Conservation (phyloP, 2,888 invertebrate genomes). For the Drosophila hamatofila region DNA sequence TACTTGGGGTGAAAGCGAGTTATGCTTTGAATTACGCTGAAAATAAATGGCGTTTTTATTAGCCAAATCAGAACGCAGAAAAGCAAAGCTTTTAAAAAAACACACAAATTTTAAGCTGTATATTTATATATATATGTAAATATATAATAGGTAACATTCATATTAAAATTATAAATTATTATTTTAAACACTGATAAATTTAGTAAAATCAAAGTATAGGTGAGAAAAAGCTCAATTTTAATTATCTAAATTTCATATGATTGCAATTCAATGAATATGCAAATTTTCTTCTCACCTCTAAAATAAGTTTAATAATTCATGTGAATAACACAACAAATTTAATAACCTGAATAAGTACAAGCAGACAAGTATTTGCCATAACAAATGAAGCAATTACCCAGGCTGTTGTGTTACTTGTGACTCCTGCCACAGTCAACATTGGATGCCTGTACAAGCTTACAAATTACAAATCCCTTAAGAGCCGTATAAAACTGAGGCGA, state of each 20-base stretch:
- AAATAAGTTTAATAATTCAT: constrained; percentile 4
- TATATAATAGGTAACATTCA: too few relatives aligned
- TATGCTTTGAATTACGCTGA: constrained; percentile 40
- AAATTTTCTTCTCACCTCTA: not conserved
- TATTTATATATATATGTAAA: not conserved
- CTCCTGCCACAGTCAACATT: not conserved
- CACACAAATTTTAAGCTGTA: not conserved
- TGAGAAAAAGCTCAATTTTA: not conserved
- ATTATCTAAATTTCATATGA: not conserved
- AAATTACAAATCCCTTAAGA: constrained; percentile 69
- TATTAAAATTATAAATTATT: too few relatives aligned
- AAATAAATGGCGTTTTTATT: constrained; percentile 38
- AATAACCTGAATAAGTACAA: not conserved
- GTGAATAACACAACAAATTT: not conserved
- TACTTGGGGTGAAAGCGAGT: constrained; percentile 5
- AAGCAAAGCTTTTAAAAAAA: not conserved
- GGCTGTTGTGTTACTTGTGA: not conserved
- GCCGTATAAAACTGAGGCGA: constrained; percentile 45
- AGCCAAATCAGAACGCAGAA: constrained; percentile 5
- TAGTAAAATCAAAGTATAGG: not conserved
- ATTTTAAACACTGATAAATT: too few relatives aligned
- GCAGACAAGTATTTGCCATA: not conserved
- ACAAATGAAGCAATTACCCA: constrained; percentile 34
- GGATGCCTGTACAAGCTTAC: constrained; percentile 14
- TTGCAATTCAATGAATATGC: not conserved